Evolutionary conservation across 1,140 invertebrate species (phyloP).

Genomic region (Drosophila repleta): DNA sequence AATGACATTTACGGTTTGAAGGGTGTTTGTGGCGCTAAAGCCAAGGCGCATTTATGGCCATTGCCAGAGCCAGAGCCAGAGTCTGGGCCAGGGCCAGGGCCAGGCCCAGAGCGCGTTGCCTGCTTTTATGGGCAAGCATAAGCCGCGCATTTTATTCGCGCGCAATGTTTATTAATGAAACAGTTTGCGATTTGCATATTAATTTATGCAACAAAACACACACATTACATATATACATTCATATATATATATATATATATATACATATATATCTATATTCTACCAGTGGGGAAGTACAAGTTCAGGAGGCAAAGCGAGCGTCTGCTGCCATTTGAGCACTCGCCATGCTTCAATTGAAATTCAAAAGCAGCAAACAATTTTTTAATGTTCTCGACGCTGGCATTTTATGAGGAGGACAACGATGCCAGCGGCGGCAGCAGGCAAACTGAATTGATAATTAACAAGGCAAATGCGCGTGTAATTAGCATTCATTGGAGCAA

Average conservation of each 20-base stretch:
- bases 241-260: constrained; percentile 14
- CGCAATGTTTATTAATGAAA: constrained; percentile 82
- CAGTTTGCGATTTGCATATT: constrained; percentile 81
- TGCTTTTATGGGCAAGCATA: constrained; percentile 70
- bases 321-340: not conserved
- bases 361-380: constrained; percentile 73
- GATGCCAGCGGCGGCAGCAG: constrained; percentile 55
- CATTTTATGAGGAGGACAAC: constrained; percentile 69
- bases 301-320: not conserved
- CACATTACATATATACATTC: constrained; percentile 64
- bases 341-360: constrained; percentile 65
- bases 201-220: constrained; percentile 76
- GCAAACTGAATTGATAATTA: constrained; percentile 81
- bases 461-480: constrained; percentile 80
- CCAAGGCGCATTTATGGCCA: constrained; percentile 41
- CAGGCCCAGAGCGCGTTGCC: not conserved
- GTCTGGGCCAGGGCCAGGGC: constrained; percentile 23
- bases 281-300: constrained; percentile 14
- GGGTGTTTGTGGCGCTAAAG: constrained; percentile 5
- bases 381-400: constrained; percentile 71
- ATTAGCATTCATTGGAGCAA: constrained; percentile 75
- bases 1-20: constrained; percentile 57
- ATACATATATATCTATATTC: constrained; percentile 39
- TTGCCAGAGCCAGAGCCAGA: constrained; percentile 11
- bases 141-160: constrained; percentile 71